phyloP scores from a whole-genome alignment of 2,113 vertebrate species.

The Saguinus midas region DNA sequence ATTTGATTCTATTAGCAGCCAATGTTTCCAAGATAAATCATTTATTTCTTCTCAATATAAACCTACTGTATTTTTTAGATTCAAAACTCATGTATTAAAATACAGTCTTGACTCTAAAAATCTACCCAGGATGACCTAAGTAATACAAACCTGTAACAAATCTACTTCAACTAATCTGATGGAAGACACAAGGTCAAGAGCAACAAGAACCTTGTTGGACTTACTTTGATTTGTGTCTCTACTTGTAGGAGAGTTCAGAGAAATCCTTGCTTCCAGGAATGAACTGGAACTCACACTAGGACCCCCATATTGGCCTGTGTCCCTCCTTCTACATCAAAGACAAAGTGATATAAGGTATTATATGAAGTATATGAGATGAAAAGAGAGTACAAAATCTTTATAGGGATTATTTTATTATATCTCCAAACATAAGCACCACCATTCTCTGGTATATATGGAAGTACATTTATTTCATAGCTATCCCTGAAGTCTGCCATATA shows the following conservation, averaged over 20 bases:
- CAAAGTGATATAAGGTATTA: neutral
- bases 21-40: neutral
- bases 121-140: neutral
- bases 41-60: neutral
- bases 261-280: neutral
- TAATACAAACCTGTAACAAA: neutral
- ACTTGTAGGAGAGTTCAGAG: neutral
- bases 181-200: neutral
- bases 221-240: neutral
- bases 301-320: neutral
- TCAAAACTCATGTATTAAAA: constrained; percentile 1
- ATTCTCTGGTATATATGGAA: neutral
- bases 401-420: neutral
- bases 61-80: neutral
- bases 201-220: neutral
- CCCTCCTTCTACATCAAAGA: neutral
- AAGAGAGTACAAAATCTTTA: neutral
- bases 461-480: neutral
- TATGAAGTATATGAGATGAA: neutral
- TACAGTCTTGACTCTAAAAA: neutral
- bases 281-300: neutral
- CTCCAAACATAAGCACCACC: neutral
- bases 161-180: neutral
- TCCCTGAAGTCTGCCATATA: neutral
- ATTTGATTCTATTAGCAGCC: neutral